phyloP scores from a whole-genome alignment of 2,797 vertebrate species.

The Morus bassanus region DNA sequence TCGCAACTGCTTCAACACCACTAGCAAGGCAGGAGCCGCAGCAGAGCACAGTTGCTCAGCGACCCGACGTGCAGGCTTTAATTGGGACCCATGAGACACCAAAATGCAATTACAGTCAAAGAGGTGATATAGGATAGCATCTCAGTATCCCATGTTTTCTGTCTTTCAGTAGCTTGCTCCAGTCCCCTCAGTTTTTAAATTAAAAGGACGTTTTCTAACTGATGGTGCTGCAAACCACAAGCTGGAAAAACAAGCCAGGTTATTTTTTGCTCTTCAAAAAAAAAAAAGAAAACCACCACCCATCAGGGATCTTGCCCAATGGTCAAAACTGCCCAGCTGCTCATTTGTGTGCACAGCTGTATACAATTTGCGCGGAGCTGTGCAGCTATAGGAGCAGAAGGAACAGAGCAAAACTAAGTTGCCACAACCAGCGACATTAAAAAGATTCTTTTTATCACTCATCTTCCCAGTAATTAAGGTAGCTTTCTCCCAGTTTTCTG shows the following conservation, averaged over 20 bases:
- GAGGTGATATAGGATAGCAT: background rate
- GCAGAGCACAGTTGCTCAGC: background rate
- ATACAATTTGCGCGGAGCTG: background rate
- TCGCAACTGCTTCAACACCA: background rate
- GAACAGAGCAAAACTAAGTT: background rate
- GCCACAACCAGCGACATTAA: background rate
- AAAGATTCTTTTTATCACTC: background rate
- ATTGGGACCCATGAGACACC: background rate
- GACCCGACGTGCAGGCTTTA: background rate
- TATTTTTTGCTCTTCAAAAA: constrained; percentile 20
- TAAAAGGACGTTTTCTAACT: background rate
- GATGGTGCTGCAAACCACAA: background rate
- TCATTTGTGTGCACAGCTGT: constrained; percentile 24
- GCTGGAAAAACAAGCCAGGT: background rate
- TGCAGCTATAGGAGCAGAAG: background rate
- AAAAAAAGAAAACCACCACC: background rate
- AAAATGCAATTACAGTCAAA: background rate
- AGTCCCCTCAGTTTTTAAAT: background rate
- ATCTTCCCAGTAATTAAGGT: background rate
- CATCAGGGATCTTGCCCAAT: background rate
- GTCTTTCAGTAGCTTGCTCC: background rate
- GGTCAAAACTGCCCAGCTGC: constrained; percentile 10
- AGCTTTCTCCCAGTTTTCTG: background rate
- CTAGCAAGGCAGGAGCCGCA: background rate
- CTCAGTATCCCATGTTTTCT: background rate